Evolutionary conservation across 1,140 invertebrate genomes (phyloP).

Genomic region (Camponotus vicinus): DNA sequence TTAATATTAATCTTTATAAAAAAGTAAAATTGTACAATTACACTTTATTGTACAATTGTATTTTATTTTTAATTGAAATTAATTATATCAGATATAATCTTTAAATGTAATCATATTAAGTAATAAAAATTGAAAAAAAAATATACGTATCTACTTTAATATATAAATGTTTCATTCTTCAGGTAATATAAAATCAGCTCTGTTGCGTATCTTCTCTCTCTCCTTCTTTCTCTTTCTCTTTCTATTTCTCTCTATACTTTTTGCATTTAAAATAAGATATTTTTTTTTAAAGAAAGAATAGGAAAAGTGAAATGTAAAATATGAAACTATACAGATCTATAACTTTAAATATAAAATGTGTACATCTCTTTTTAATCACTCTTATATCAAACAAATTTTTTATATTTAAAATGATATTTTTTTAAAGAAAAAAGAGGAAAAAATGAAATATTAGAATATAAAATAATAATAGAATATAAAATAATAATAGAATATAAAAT

Average conservation of each 20-base stretch:
- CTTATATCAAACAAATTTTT: background rate
- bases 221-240: too few species aligned
- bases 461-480: background rate
- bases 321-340: background rate
- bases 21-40: background rate
- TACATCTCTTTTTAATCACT: background rate
- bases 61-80: background rate
- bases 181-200: background rate
- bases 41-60: background rate
- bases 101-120: constrained; percentile 17
- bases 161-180: background rate
- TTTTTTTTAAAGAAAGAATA: background rate
- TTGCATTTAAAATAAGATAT: background rate
- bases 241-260: background rate
- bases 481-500: background rate
- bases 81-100: background rate
- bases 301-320: background rate
- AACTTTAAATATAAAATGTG: background rate
- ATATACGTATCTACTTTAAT: background rate
- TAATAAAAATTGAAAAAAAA: background rate
- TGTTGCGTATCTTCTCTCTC: background rate
- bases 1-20: background rate
- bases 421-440: background rate
- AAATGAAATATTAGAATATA: too few species aligned
- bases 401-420: background rate